Evolutionary conservation across 2,113 vertebrate genomes (phyloP).

Genomic region (Astur gentilis): DNA sequence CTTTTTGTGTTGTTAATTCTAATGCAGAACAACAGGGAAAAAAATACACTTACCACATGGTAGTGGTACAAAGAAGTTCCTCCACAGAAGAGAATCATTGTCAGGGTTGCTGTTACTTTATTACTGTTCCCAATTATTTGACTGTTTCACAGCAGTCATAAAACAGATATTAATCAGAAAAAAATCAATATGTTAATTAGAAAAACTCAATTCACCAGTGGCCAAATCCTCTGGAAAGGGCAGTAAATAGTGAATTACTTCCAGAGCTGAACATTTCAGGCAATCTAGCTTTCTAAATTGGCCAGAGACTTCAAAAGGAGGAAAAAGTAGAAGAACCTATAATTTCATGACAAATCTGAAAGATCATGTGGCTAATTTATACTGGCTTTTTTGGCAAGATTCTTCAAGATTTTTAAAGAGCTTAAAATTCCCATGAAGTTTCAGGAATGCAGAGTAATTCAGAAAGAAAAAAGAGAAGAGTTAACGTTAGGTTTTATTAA

Average conservation of each 20-base stretch:
- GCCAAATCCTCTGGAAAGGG: neutral
- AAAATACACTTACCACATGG: neutral
- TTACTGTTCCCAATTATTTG: neutral
- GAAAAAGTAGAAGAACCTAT: neutral
- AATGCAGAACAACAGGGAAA: neutral
- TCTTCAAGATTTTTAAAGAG: neutral
- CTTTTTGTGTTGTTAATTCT: neutral
- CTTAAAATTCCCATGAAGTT: neutral
- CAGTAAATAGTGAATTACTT: neutral
- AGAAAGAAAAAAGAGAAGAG: neutral
- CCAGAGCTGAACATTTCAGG: neutral
- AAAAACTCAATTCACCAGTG: neutral
- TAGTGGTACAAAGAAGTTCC: neutral
- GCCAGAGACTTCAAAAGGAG: neutral
- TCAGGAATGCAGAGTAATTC: neutral
- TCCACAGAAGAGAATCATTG: neutral
- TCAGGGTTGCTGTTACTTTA: neutral
- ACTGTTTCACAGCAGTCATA: neutral
- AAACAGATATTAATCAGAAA: neutral
- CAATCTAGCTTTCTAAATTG: neutral
- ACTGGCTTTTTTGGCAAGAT: neutral
- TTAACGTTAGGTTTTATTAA: neutral
- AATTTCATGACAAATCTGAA: neutral
- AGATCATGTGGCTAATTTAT: neutral
- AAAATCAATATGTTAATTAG: constrained; percentile 1